A percentile compares a stretch with the other conserved stretches of the same genome.
Conservation (phyloP, 2,797 vertebrate species). For the Sylvia borin region DNA sequence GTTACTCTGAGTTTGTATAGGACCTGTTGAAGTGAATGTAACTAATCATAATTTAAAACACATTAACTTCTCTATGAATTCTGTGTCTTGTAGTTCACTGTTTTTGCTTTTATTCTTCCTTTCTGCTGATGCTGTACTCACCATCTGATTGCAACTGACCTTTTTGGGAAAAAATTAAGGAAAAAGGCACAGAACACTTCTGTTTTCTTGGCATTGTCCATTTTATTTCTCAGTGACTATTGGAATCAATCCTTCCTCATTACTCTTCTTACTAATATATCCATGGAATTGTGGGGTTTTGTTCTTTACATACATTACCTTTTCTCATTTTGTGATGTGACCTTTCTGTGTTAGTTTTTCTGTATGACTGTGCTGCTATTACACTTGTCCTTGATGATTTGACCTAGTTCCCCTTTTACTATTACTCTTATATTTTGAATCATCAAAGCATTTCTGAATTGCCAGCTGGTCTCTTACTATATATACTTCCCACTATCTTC, state of each 20-base stretch:
- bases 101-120: background rate
- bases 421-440: background rate
- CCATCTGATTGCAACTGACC: background rate
- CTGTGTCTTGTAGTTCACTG: background rate
- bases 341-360: background rate
- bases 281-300: background rate
- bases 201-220: background rate
- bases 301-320: background rate
- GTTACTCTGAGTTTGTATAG: background rate
- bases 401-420: background rate
- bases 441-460: constrained; percentile 1
- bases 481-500: background rate
- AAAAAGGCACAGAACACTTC: background rate
- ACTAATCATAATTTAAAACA: background rate
- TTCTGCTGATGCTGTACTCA: background rate
- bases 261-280: background rate
- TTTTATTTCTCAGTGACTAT: background rate
- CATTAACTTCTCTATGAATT: background rate
- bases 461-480: background rate
- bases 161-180: background rate
- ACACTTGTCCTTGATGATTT: background rate
- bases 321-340: background rate
- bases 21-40: background rate
- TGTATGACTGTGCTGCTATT: background rate
- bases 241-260: background rate